These are phyloP conservation scores for Scaeva pyrastri DNA, from an alignment of 2,888 invertebrate species.

Conservation along the genomic window DNA sequence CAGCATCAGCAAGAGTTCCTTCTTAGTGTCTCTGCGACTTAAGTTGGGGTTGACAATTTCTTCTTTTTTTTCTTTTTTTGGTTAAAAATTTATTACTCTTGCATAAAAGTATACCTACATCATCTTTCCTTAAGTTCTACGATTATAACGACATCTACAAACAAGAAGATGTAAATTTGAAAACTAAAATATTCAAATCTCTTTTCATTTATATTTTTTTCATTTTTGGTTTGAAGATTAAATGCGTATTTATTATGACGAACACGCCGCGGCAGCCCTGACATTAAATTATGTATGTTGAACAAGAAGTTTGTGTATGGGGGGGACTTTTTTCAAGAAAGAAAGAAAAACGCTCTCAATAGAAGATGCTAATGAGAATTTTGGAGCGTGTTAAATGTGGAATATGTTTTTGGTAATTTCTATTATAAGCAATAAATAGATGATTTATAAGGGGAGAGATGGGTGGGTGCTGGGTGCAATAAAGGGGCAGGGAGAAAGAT, in stretches of 20 bases:
- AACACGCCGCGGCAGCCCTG: conserved; percentile 19
- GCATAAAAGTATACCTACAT: conserved; percentile 21
- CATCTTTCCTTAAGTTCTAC: not conserved
- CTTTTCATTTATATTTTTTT: not conserved
- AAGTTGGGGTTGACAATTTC: conserved; percentile 36
- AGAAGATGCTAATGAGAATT: conserved; percentile 18
- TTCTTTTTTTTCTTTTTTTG: not conserved
- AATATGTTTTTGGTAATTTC: not conserved
- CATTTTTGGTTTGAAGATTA: conserved; percentile 28
- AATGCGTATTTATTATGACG: conserved; percentile 40
- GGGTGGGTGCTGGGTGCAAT: not conserved
- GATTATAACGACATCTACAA: not conserved
- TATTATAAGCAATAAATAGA: not conserved
- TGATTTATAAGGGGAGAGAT: conserved; percentile 8
- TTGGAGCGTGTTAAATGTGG: conserved; percentile 21
- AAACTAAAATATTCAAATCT: conserved; percentile 46
- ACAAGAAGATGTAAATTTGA: conserved; percentile 33
- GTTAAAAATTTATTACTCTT: conserved; percentile 46
- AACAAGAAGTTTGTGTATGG: not conserved
- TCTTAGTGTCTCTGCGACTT: not conserved
- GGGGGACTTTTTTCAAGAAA: not conserved
- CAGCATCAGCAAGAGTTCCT: not conserved
- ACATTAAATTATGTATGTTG: not conserved
- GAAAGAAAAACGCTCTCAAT: not conserved
- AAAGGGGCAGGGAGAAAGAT: not conserved